Evolutionary conservation across 2,113 vertebrate species (phyloP).

Genomic region (Limnothrissa miodon): DNA sequence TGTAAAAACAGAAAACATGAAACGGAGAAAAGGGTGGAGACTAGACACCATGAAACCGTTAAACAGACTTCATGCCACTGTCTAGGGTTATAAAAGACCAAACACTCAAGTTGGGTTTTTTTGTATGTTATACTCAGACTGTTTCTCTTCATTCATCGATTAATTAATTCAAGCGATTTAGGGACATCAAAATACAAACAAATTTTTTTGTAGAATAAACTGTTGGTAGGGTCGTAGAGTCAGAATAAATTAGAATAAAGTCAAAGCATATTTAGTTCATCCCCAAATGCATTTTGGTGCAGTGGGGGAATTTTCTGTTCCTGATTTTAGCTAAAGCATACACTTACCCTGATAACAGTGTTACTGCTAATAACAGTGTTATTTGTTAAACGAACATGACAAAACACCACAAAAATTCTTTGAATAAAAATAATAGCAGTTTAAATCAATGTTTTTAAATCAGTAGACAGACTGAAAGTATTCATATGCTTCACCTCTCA

Average conservation of each 20-base stretch:
- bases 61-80: constrained; percentile 60
- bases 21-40: constrained; percentile 71
- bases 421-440: background rate
- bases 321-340: background rate
- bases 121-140: background rate
- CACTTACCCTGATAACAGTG: background rate
- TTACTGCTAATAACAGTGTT: background rate
- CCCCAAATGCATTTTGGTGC: background rate
- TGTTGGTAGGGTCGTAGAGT: background rate
- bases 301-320: background rate
- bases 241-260: background rate
- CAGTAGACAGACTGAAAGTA: too few species aligned
- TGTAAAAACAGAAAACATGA: constrained; percentile 61
- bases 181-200: background rate
- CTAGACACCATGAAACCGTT: constrained; percentile 71
- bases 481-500: too few species aligned
- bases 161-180: background rate
- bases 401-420: background rate
- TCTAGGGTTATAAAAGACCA: constrained; percentile 27
- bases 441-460: too few species aligned
- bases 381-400: background rate
- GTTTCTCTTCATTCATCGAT: background rate
- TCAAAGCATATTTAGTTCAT: background rate
- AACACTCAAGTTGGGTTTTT: background rate
- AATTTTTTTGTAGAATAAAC: background rate